These are phyloP conservation scores for Takifugu ocellatus DNA, from an alignment of 2,797 vertebrate species.

Conservation along the genomic window DNA sequence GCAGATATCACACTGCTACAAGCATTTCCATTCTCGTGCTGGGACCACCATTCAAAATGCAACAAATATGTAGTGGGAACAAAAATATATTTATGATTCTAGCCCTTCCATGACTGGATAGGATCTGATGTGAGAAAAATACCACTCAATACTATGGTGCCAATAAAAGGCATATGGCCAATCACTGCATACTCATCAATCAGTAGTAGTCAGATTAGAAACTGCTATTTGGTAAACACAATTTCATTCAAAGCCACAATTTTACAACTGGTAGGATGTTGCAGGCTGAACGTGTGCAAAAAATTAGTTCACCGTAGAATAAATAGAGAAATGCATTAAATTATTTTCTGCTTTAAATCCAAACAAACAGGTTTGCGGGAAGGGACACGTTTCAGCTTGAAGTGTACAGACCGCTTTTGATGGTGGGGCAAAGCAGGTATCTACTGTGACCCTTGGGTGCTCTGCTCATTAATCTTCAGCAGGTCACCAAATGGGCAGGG, in stretches of 20 bases:
- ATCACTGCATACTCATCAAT: too few relatives aligned
- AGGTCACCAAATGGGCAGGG: slow-evolving; percentile 60
- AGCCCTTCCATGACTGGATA: not conserved
- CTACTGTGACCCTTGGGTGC: slow-evolving; percentile 50
- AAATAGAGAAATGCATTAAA: slow-evolving; percentile 62
- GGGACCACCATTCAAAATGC: not conserved
- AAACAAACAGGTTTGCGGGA: slow-evolving; percentile 26
- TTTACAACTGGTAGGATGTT: too few relatives aligned
- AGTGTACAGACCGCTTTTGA: slow-evolving; percentile 52
- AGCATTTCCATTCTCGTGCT: slow-evolving; percentile 8
- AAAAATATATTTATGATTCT: too few relatives aligned
- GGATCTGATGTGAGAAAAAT: not conserved
- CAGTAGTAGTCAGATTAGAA: too few relatives aligned
- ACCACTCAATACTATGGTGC: not conserved
- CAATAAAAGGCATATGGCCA: too few relatives aligned
- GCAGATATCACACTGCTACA: slow-evolving; percentile 28
- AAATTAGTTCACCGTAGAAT: too few relatives aligned
- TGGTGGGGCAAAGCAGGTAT: slow-evolving; percentile 41
- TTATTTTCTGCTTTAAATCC: slow-evolving; percentile 60
- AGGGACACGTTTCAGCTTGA: slow-evolving; percentile 40
- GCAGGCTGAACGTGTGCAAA: too few relatives aligned
- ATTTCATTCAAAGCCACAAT: too few relatives aligned
- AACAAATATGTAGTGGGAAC: not conserved
- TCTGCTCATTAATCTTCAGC: slow-evolving; percentile 66
- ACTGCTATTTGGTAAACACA: too few relatives aligned